Percentiles rank a stretch among this genome's conserved stretches.
These are phyloP conservation scores for Aptenodytes forsteri DNA, from an alignment of 2,113 vertebrate genomes.

Conservation along the genomic window DNA sequence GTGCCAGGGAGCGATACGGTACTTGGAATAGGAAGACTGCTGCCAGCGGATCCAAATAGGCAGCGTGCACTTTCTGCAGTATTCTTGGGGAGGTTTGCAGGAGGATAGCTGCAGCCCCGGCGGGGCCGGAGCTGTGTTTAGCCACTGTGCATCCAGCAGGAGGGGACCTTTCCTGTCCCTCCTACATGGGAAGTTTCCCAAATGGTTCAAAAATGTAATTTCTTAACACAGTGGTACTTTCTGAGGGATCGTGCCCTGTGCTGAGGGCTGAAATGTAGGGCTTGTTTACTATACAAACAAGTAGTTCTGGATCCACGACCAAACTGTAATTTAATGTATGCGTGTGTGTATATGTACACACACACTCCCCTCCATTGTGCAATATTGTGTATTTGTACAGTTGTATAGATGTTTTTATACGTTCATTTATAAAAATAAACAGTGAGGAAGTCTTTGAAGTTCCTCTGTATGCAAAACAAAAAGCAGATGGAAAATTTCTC, in stretches of 20 bases:
- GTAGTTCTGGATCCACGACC: neutral
- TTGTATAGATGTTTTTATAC: neutral
- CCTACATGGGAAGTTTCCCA: neutral
- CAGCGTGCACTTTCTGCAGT: neutral
- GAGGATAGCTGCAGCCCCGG: neutral
- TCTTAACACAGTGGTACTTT: neutral
- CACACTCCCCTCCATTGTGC: neutral
- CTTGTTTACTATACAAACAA: neutral
- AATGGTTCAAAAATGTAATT: neutral
- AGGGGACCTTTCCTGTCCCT: neutral
- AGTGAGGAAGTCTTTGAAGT: neutral
- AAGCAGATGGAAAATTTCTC: conserved; percentile 9
- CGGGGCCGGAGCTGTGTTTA: neutral
- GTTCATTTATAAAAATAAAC: conserved; percentile 11
- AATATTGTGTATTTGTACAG: neutral
- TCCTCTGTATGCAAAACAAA: neutral
- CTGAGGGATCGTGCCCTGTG: neutral
- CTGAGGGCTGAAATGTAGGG: neutral
- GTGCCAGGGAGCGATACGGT: conserved; percentile 21
- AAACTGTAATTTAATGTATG: neutral
- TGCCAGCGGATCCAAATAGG: neutral
- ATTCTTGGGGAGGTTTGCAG: neutral
- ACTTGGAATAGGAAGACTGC: neutral
- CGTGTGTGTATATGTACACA: neutral
- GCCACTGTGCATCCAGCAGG: neutral